Evolutionary conservation across 92 coral and sea anemone genomes (phyloP), one percentile per base, ranked within the genome.

Genomic region (Porites cylindrica): DNA sequence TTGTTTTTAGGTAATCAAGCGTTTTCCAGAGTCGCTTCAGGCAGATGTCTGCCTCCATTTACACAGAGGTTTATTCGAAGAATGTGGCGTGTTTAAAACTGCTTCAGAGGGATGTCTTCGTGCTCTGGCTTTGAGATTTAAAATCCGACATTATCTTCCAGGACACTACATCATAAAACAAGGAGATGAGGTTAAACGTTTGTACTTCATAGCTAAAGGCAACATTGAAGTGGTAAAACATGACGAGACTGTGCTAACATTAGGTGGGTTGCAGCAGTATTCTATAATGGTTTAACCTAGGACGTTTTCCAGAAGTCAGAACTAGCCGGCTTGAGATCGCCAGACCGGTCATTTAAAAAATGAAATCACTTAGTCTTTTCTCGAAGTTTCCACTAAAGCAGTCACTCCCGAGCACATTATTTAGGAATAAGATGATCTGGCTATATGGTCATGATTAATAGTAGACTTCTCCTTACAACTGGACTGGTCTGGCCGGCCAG

Each of bases 41-140:
- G 98, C 94, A 14, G 99, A 97, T 59, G 91, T 97, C 32, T 93
- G 99, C 69, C 94, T 92, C 75, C 96, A 97, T 78, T 87, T 97
- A n/a, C 96, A 96, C 85, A 88, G 92, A 70, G 89, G 89, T 65
- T 70, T 97, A 50, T 97, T 97, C 63, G 79, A 88, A 47, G 92
- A 91, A 32, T 92, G 98, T 24, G 75, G 94, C 66, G 96, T 94
- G 26, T 97, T 97, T 61, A 94, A 93, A 88, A 87, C 77, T 60
- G 99, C 98, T 43, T 90, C 94, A 58, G 95, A 93, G 26, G 98
- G 98, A 11, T 97, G 98, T 70, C 83, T 93, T 77, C 96, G 99
- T 1, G 98, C 98, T 2, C 86, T 97, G 52, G 98, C 99, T 1
- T 86, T 97, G 72, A 91, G 96, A 74, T 97, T 97, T 71, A 91